Percentiles rank a stretch among this genome's conserved stretches.
phyloP scores from a whole-genome alignment of 2,797 vertebrate genomes.

The Buphagus erythrorhynchus region DNA sequence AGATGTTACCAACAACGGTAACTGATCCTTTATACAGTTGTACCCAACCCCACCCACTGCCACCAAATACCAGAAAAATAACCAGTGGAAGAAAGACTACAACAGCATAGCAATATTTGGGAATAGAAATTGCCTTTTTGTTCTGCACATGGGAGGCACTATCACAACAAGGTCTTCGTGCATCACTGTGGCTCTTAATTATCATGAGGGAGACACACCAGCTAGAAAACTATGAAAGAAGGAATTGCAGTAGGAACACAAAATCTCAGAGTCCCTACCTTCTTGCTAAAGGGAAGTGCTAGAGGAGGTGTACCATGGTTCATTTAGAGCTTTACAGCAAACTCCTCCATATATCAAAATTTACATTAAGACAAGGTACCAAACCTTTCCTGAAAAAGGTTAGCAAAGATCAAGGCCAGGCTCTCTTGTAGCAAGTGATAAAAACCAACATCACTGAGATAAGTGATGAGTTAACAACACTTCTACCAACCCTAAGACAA shows the following conservation, averaged over 20 bases:
- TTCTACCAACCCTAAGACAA: not conserved
- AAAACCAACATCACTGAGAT: not conserved
- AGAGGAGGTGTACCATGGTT: not conserved
- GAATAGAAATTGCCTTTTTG: not conserved
- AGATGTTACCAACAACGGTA: not conserved
- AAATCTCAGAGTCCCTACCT: not conserved
- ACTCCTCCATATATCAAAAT: not conserved
- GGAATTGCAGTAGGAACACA: not conserved
- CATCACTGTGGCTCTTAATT: not conserved
- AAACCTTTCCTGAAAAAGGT: not conserved
- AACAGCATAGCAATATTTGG: not conserved
- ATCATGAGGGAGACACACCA: not conserved
- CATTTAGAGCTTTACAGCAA: not conserved
- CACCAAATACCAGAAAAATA: not conserved
- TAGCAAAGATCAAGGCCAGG: not conserved
- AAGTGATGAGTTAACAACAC: not conserved
- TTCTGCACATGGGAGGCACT: not conserved
- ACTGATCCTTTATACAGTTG: not conserved
- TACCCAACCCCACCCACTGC: not conserved
- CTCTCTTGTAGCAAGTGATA: fast-evolving
- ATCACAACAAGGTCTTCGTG: not conserved
- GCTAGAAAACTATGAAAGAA: not conserved
- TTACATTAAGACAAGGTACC: not conserved
- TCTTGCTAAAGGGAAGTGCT: not conserved
- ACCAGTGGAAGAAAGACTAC: not conserved